Evolutionary conservation across 2,888 invertebrate genomes (phyloP), one percentile per base, ranked within the genome.

Genomic region (Pegoplata infirma): DNA sequence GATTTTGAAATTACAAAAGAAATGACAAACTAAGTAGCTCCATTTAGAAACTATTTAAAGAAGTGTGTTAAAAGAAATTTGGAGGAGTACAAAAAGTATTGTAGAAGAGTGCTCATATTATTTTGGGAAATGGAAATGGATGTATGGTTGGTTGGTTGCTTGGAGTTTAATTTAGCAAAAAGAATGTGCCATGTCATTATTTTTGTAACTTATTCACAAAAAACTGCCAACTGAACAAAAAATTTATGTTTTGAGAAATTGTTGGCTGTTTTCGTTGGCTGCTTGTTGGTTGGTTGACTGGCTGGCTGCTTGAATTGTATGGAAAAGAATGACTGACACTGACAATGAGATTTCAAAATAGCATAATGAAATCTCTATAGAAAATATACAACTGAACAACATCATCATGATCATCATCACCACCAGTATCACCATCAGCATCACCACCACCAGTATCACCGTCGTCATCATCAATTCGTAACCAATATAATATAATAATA

Each of bases 161-260:
- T 32, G 14, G n/a, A n/a, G 36, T 40, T 40, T n/a, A 12, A 40
- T 51, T 36, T 69, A 46, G 32, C 46, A 40, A 53, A 76, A 59
- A 69, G 88, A 88, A 88, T 89, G 88, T 83, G 88, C 88, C 85
- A 83, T 82, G 86, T 88, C 88, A 88, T 88, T 86, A 85, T 85
- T 86, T 88, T 85, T 82, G 82, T 86, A 74, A 86, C 84, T 86
- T 87, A 86, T 86, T 86, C 86, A 71, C 73, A 58, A 73, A 58
- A 68, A 56, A 51, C 56, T 66, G 61, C 76, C 21, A 67, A 61
- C 61, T 72, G 46, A 67, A 72, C 28, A 73, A n/a, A 25, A 82
- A 81, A 63, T 25, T 21, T 51, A 25, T 44, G 7, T 63, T 55
- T 58, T 10, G 7, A 56, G 44, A 49, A 69, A 46, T 55, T 44